Evolutionary conservation across 2,113 vertebrate species (phyloP).

Genomic region (Craseonycteris thonglongyai): DNA sequence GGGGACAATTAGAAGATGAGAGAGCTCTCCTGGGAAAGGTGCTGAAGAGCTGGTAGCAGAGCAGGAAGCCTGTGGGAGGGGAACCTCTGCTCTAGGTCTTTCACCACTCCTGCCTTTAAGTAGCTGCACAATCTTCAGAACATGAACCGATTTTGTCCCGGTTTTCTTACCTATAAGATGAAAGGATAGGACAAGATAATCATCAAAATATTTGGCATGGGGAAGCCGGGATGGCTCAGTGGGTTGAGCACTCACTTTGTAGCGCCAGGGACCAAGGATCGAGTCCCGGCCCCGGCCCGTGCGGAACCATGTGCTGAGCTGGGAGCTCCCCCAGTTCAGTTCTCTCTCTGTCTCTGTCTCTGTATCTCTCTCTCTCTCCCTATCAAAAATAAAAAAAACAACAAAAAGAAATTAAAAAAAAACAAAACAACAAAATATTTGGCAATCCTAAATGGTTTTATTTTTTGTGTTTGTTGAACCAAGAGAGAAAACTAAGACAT

Average conservation of each 20-base stretch:
- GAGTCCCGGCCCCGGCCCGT: no score
- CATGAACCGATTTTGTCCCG: neutral
- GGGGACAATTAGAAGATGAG: constrained; percentile 23
- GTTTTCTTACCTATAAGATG: constrained; percentile 29
- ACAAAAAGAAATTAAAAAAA: no score
- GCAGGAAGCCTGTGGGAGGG: neutral
- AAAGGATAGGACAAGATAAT: neutral
- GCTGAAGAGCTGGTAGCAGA: neutral
- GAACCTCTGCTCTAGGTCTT: neutral
- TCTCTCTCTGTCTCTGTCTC: no score
- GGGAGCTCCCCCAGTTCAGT: no score
- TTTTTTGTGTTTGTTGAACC: neutral
- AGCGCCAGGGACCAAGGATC: no score
- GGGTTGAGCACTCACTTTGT: no score
- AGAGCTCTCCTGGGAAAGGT: neutral
- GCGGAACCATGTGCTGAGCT: no score
- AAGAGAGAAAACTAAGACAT: neutral
- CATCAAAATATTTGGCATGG: no score
- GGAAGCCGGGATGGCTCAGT: no score
- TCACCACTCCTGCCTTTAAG: neutral
- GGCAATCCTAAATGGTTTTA: neutral
- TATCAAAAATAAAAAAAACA: no score
- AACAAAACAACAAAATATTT: no score
- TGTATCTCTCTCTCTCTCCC: no score
- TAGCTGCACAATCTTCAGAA: neutral